Percentiles rank a stretch among this genome's conserved stretches.
phyloP scores from a whole-genome alignment of 2,797 vertebrate genomes.

The Podargus strigoides region DNA sequence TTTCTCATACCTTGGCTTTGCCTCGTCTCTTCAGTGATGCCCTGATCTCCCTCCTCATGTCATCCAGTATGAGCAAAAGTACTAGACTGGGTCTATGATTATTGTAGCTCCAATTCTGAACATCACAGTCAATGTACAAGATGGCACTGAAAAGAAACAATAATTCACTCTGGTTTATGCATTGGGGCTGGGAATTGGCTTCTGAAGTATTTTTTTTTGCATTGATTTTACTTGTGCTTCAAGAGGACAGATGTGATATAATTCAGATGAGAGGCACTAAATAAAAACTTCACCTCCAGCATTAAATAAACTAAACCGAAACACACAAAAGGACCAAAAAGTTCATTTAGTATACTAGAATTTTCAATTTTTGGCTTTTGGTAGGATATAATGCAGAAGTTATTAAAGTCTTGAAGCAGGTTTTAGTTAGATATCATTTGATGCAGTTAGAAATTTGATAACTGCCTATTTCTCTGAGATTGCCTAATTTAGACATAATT shows the following conservation, averaged over 20 bases:
- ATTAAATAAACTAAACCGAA: background rate
- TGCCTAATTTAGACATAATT: background rate
- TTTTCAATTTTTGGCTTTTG: background rate
- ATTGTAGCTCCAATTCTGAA: background rate
- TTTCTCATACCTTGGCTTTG: background rate
- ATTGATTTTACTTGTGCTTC: background rate
- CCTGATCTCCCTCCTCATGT: accelerated
- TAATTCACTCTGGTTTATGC: background rate
- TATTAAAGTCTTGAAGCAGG: background rate
- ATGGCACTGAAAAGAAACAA: background rate
- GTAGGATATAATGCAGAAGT: background rate
- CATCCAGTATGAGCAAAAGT: background rate
- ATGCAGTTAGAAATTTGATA: background rate
- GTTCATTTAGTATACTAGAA: background rate
- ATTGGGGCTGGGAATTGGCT: background rate
- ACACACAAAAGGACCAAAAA: background rate
- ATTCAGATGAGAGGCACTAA: background rate
- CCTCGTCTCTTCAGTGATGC: background rate
- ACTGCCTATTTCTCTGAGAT: background rate
- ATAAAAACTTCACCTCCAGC: background rate
- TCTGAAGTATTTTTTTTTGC: background rate
- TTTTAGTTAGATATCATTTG: background rate
- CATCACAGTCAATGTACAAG: background rate
- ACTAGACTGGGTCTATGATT: background rate
- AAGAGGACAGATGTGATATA: accelerated